A percentile compares a stretch with the other conserved stretches of the same genome.
phyloP scores from a whole-genome alignment of 2,888 invertebrate species.

The Pteria penguin region DNA sequence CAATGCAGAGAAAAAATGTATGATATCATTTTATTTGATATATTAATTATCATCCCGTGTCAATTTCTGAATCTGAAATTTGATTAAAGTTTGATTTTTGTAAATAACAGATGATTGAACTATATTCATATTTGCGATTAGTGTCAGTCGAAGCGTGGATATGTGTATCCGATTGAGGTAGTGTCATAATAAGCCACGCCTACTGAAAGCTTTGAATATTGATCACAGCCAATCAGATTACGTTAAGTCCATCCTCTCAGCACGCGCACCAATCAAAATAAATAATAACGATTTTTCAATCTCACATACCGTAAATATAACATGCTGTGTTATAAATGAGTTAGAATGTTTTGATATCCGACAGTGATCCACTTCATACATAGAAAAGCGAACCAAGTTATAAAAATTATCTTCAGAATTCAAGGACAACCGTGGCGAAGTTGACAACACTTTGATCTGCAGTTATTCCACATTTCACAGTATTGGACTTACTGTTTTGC shows the following conservation, averaged over 20 bases:
- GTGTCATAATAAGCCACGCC: conserved; percentile 23
- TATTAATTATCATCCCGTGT: no score
- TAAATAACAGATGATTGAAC: neutral
- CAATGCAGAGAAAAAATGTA: no score
- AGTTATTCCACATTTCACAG: neutral
- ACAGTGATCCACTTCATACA: conserved; percentile 27
- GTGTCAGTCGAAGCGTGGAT: conserved; percentile 6
- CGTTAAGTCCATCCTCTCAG: neutral
- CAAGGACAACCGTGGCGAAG: conserved; percentile 13
- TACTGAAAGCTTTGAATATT: neutral
- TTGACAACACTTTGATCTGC: conserved; percentile 16
- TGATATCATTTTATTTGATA: no score
- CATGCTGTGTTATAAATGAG: conserved; percentile 32
- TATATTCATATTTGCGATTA: neutral
- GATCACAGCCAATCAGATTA: conserved; percentile 16
- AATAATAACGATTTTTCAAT: neutral
- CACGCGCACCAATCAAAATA: conserved; percentile 13
- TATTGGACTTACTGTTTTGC: neutral
- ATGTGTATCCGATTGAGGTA: conserved; percentile 7
- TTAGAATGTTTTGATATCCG: conserved; percentile 30
- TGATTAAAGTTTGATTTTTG: neutral
- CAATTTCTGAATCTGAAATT: no score
- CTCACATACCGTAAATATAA: conserved; percentile 13
- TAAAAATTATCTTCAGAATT: conserved; percentile 14
- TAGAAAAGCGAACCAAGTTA: conserved; percentile 14